Evolutionary conservation across 2,113 vertebrate species (phyloP), one percentile per base, ranked within the genome.

Genomic region (Pyrgilauda ruficollis): DNA sequence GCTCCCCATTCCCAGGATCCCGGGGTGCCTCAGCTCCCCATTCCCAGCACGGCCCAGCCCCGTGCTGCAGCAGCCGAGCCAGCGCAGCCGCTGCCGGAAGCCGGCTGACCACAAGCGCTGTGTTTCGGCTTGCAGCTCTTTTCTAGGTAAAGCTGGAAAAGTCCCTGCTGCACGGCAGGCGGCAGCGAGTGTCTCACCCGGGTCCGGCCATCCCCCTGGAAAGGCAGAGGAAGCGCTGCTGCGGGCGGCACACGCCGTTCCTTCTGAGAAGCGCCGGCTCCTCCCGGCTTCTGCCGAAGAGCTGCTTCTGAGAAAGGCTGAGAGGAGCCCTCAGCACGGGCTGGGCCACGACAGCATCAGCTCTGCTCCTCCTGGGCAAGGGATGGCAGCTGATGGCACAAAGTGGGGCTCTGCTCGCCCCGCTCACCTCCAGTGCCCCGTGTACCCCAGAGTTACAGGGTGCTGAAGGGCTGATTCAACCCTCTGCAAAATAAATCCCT

Each of bases 131-230:
- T 81, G 46, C 39, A 97, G 96, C 74, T 75, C 90, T 96, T 92
- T 98, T 98, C 98, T 96, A 98, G 98, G 98, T 98, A 97, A 94
- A 97, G 97, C 84, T 98, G 98, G 98, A 98, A 98, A 98, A 98
- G 98, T 98, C 98, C 98, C 98, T 90, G 69, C 3, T 7, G 95
- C 67, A 31, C 73, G 95, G 93, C 92, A 73, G 68, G 53, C 49
- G 37, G 77, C 95, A 44, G 27, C 88, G 69, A 90, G 95, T 95
- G 95, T 94, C 95, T 98, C 58, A 18, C 23, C 4, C 4, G 91
- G 98, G 97, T 18, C 92, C 96, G 97, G 94, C 96, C 94, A 28
- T 84, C 97, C 92, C 75, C 61, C 73, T 96, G 95, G 97, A 97
- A 96, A 95, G 4, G 61, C 90, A 73, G 96, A 97, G 96, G 97